A percentile compares a stretch with the other conserved stretches of the same genome.
Evolutionary conservation across 2,888 invertebrate genomes (phyloP).

Genomic region (Alviniconcha strummeri): DNA sequence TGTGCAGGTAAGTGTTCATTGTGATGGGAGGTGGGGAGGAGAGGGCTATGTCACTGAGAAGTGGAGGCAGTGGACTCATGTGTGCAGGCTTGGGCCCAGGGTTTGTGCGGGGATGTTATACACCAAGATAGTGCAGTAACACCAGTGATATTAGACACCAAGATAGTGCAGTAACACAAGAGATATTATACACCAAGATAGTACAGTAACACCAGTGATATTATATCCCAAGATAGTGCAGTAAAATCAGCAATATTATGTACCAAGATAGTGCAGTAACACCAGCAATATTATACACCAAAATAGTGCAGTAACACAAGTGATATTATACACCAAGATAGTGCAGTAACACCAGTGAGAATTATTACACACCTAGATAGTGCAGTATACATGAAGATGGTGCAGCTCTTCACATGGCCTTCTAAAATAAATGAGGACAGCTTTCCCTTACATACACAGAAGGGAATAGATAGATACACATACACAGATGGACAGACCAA

Average conservation of each 20-base stretch:
- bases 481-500: no score
- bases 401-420: no score
- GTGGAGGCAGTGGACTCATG: neutral
- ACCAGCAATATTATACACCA: neutral
- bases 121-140: neutral
- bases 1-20: slow-evolving; percentile 15
- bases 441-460: no score
- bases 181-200: neutral
- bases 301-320: no score
- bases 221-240: no score
- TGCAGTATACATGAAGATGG: no score
- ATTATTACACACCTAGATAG: no score
- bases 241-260: neutral
- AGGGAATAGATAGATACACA: no score
- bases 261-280: neutral
- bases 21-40: no score
- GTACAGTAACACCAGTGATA: neutral
- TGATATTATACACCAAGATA: neutral
- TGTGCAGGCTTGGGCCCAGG: neutral
- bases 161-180: no score
- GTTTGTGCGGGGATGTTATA: neutral
- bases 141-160: neutral
- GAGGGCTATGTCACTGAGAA: no score
- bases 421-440: no score
- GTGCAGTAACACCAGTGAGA: neutral